phyloP scores from a whole-genome alignment of 2,113 vertebrate genomes.

The Eira barbara region DNA sequence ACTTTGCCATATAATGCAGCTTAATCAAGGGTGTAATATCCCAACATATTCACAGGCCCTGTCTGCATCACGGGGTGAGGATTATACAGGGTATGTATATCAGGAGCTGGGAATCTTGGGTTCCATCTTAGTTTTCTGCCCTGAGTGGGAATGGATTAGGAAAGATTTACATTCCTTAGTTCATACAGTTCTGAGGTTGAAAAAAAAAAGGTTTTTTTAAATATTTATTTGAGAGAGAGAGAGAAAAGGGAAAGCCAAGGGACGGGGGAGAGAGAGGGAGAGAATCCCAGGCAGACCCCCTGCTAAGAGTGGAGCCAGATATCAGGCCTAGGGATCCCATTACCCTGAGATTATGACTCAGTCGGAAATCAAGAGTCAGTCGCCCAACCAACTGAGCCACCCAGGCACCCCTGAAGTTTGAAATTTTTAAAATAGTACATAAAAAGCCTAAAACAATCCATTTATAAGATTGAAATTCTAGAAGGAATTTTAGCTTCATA shows the following conservation, averaged over 20 bases:
- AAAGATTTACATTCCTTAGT: not conserved
- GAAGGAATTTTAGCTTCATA: not conserved
- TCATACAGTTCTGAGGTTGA: not conserved
- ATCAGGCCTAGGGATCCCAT: not conserved
- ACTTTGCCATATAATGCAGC: not conserved
- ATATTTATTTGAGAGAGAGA: not conserved
- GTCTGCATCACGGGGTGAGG: not conserved
- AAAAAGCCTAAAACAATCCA: not conserved
- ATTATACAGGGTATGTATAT: fast-evolving
- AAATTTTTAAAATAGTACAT: not conserved
- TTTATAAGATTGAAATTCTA: not conserved
- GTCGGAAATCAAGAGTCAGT: not conserved
- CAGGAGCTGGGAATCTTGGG: not conserved
- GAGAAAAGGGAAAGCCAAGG: not conserved
- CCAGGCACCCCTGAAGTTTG: not conserved
- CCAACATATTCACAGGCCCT: not conserved
- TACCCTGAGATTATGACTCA: not conserved
- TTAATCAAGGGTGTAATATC: not conserved
- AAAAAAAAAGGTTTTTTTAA: not conserved
- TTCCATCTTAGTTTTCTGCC: not conserved
- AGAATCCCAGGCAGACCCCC: not conserved
- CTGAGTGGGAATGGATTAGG: not conserved
- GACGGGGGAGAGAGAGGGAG: not conserved
- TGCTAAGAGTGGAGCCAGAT: not conserved
- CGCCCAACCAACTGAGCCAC: not conserved